phyloP scores from a whole-genome alignment of 2,797 vertebrate species.

The Pangasius macronema region DNA sequence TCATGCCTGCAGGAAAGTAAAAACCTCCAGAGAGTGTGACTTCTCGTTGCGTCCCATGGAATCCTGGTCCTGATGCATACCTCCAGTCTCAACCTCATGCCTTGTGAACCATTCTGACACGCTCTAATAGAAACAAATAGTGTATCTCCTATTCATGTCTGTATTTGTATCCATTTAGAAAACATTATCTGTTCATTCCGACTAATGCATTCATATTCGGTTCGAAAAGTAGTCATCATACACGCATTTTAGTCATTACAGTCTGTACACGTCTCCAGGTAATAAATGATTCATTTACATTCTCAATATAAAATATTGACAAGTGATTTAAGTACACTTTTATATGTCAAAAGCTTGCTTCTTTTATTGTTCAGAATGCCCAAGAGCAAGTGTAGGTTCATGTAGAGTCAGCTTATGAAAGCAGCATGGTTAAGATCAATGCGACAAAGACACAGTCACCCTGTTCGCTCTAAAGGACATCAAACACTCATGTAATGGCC shows the following conservation, averaged over 20 bases:
- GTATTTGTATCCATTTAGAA: not conserved
- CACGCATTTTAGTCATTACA: not conserved
- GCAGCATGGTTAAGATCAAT: slow-evolving; percentile 43
- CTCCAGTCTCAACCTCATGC: not conserved
- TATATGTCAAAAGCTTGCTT: not conserved
- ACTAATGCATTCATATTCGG: not conserved
- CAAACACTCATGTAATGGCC: slow-evolving; percentile 48
- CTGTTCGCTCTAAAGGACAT: slow-evolving; percentile 35
- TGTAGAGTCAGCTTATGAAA: slow-evolving; percentile 33
- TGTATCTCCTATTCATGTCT: not conserved
- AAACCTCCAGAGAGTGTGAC: not conserved
- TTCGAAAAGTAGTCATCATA: not conserved
- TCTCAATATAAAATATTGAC: not conserved
- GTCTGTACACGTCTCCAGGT: not conserved
- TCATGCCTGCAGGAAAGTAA: not conserved
- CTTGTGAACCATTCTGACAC: not conserved
- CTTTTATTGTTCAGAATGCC: not conserved
- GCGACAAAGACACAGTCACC: slow-evolving; percentile 28
- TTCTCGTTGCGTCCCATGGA: not conserved
- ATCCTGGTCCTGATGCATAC: not conserved
- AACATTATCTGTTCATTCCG: not conserved
- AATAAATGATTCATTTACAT: not conserved
- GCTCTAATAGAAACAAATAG: not conserved
- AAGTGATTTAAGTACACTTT: not conserved
- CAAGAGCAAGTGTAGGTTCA: slow-evolving; percentile 5